phyloP scores from a whole-genome alignment of 2,888 invertebrate species.

The Epistrophe eligans region DNA sequence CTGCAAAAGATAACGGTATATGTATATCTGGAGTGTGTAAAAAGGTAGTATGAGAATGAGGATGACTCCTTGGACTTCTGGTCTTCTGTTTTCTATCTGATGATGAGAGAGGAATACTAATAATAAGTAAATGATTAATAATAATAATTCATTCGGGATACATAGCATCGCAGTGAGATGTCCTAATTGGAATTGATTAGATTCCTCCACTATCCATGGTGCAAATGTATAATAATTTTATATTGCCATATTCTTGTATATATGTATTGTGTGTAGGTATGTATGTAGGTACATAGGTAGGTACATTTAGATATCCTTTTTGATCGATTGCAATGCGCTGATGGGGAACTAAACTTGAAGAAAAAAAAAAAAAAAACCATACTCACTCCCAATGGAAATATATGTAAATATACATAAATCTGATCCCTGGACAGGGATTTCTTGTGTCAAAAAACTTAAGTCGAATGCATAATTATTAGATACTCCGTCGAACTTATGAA shows the following conservation, averaged over 20 bases:
- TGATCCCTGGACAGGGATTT: constrained; percentile 72
- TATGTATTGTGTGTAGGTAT: neutral
- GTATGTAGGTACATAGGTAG: neutral
- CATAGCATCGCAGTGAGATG: constrained; percentile 81
- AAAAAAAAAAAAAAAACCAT: constrained; percentile 9
- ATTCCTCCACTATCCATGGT: constrained; percentile 72
- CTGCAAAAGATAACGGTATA: constrained; percentile 24
- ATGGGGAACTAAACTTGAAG: constrained; percentile 41
- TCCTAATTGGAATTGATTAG: constrained; percentile 84
- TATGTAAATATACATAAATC: constrained; percentile 47
- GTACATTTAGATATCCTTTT: constrained; percentile 58
- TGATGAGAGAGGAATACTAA: constrained; percentile 77
- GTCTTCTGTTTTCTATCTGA: constrained; percentile 16
- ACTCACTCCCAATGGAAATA: constrained; percentile 22
- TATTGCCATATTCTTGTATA: constrained; percentile 12
- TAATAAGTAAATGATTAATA: constrained; percentile 83
- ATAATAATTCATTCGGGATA: constrained; percentile 83
- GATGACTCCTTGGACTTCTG: constrained; percentile 26
- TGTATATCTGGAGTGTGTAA: neutral
- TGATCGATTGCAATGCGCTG: constrained; percentile 72
- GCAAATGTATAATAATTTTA: constrained; percentile 56
- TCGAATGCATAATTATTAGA: constrained; percentile 68
- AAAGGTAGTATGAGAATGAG: neutral
- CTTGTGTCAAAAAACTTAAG: constrained; percentile 74
- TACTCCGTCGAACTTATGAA: constrained; percentile 66